Evolutionary conservation across 2,888 invertebrate species (phyloP), one percentile per base, ranked within the genome.

Genomic region (Syrista parreyssii): DNA sequence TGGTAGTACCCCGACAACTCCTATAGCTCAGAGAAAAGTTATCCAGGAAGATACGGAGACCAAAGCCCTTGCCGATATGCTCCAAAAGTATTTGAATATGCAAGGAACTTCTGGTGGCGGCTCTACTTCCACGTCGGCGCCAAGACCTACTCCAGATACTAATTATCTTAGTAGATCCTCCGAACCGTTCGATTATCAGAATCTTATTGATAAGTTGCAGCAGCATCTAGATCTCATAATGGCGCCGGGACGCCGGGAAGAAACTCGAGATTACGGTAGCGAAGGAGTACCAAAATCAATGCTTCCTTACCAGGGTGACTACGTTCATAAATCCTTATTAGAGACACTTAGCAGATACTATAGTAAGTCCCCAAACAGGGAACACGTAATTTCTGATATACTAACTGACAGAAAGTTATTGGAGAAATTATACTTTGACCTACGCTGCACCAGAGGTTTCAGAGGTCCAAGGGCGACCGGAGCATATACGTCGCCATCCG

Each of bases 391-490:
- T 84, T 95, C 95, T 76, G 95, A 95, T 86, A 92, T 96, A 75
- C 91, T 96, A 76, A 95, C 95, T 12, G 95, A 97, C 89, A 93
- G 96, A 85, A 95, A 94, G 86, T 92, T 96, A 35, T 92, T 97
- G 76, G 96, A 95, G 89, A 95, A 94, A 89, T 92, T 96, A 40
- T 95, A 96, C 88, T 95, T 95, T 88, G 95, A 96, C 86, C 92
- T 96, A 83, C 93, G 95, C 82, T 95, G 95, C 86, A 93, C 95
- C 35, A 94, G 95, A 82, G 93, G 93, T 0, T 94, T 94, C 81
- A 86, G 93, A 40, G 92, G 92, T 31, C 90, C 91, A 4, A 84
- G 90, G 32, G 89, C 89, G 1, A 90, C 89, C 1, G 91, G 91
- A 2, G 89, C 89, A 2, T 91, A 90, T 72, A 89, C 89, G 1